Percentiles rank a stretch among this genome's conserved stretches.
phyloP scores from a whole-genome alignment of 2,113 vertebrate species.

The Garra rufa region DNA sequence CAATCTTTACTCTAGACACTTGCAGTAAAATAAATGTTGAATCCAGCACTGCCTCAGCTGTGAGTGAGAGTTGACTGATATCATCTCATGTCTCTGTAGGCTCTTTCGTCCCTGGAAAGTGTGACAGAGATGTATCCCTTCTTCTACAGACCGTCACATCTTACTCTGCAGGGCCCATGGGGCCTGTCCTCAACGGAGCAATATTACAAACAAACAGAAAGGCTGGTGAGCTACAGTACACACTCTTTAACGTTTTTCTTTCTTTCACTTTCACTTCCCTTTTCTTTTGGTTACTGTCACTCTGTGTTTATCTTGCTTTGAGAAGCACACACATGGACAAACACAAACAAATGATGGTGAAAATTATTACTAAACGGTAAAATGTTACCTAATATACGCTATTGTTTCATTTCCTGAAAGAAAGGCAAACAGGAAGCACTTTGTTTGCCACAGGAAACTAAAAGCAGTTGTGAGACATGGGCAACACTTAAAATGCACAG shows the following conservation, averaged over 20 bases:
- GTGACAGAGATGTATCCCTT: conserved; percentile 86
- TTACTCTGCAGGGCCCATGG: conserved; percentile 77
- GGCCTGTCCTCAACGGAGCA: conserved; percentile 69
- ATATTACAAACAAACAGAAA: conserved; percentile 71
- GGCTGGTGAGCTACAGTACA: conserved; percentile 76
- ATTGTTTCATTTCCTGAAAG: conserved; percentile 35
- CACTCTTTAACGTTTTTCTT: neutral
- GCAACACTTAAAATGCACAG: conserved; percentile 21
- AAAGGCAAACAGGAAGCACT: conserved; percentile 53
- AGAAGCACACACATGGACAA: conserved; percentile 15
- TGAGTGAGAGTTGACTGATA: neutral
- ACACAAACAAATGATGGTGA: neutral
- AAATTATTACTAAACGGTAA: neutral
- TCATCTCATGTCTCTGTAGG: conserved; percentile 66
- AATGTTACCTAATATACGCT: neutral
- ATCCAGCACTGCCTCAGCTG: conserved; percentile 18
- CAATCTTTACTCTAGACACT: neutral
- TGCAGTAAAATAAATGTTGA: conserved; percentile 6
- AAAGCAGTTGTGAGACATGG: conserved; percentile 13
- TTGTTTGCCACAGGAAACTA: conserved; percentile 53
- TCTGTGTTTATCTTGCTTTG: neutral
- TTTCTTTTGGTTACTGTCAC: neutral
- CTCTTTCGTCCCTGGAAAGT: conserved; percentile 82
- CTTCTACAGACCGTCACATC: conserved; percentile 81
- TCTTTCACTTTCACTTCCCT: conserved; percentile 3